Conservation (phyloP, 2,888 invertebrate species). For the Agapetus fuscipes region DNA sequence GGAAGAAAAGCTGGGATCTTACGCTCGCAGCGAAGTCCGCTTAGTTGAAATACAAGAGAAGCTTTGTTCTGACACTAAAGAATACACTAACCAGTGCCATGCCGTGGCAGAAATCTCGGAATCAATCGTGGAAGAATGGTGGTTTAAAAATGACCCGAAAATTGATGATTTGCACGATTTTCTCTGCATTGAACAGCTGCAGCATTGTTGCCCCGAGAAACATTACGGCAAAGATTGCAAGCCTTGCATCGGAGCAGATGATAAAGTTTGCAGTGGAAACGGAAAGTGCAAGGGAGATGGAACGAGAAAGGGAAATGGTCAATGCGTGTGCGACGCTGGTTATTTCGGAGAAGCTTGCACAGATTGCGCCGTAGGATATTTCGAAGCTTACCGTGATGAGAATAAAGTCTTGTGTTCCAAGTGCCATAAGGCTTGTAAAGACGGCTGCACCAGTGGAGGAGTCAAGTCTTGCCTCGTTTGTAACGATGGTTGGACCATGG, state of each 20-base stretch:
- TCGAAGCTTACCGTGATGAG: conserved; percentile 63
- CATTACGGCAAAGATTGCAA: conserved; percentile 77
- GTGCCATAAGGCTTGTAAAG: conserved; percentile 74
- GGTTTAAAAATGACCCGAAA: conserved; percentile 56
- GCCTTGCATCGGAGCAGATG: conserved; percentile 66
- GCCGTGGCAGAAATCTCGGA: conserved; percentile 77
- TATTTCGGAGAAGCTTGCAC: conserved; percentile 72
- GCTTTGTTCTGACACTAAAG: conserved; percentile 66
- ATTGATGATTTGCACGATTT: conserved; percentile 55
- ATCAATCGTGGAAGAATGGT: conserved; percentile 78
- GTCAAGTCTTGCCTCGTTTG: conserved; percentile 53
- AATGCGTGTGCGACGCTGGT: conserved; percentile 76
- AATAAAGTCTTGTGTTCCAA: conserved; percentile 63
- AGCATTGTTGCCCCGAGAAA: conserved; percentile 75
- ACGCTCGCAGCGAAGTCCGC: conserved; percentile 80
- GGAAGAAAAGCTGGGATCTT: conserved; percentile 73
- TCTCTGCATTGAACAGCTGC: conserved; percentile 68
- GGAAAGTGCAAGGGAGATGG: conserved; percentile 79
- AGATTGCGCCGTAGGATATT: conserved; percentile 65
- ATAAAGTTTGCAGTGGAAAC: conserved; percentile 68
- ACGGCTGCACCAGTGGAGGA: conserved; percentile 64
- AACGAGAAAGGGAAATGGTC: conserved; percentile 86
- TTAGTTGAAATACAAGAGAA: conserved; percentile 85
- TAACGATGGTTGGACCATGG: conserved; percentile 61
- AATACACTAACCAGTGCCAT: conserved; percentile 72